Evolutionary conservation across 2,113 vertebrate genomes (phyloP), one percentile per base, ranked within the genome.

Genomic region (Campylomormyrus tamandua): DNA sequence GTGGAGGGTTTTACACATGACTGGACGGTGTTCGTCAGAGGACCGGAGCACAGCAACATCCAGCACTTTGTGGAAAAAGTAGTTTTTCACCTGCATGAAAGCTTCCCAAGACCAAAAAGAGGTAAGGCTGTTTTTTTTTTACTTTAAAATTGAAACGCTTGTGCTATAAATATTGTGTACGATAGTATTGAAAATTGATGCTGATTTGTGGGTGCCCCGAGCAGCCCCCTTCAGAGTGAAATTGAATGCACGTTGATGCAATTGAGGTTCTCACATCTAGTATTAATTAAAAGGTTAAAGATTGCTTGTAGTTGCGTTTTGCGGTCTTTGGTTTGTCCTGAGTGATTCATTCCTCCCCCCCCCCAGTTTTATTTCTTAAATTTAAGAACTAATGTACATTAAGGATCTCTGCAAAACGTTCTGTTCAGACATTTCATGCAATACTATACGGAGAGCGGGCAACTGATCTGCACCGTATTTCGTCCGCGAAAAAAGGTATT

Each of bases 41-140:
- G 98, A 89, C 98, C 98, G 0, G 98, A 99, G 93, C 97, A 98
- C 93, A 97, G 97, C 95, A 98, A 99, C 96, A 99, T 99, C 92
- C 98, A 99, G 96, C 98, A 99, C 97, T 99, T 99, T 93, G 98
- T 99, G 96, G 98, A 99, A 94, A 99, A 99, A 95, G 98, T 99
- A 86, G 98, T 99, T 90, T 99, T 99, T 95, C 97, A 99, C 94
- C 96, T 99, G 94, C 98, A 99, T 88, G 98, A 99, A 92, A 99
- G 98, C 96, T 99, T 99, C 94, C 98, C 98, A 2, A 97, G 96
- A 96, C 98, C 98, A 93, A 99, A 99, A 95, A 96, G 98, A 98
- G 98, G 98, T 99, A 93, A 93, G 90, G 88, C 90, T 92, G 42
- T n/a, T 31, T 74, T 39, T 31, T 74, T 39, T 70, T 70, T 21